Conservation (phyloP, 2,888 invertebrate species). For the Cybosia mesomella region DNA sequence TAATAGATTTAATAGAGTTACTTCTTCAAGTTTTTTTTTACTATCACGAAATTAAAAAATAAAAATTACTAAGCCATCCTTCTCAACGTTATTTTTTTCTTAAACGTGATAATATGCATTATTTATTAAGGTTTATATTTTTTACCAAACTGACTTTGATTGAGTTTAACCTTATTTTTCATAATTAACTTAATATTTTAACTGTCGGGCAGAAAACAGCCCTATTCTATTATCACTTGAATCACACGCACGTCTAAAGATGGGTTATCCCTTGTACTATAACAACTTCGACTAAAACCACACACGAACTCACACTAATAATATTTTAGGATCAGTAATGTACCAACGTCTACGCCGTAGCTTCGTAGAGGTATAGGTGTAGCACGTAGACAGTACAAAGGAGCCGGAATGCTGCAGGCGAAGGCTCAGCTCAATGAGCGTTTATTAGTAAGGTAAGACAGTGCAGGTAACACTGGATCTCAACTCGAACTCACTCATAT, state of each 20-base stretch:
- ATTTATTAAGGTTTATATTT: too few species aligned
- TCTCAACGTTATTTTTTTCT: too few species aligned
- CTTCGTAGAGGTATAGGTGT: slow-evolving; percentile 37
- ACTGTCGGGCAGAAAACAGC: too few species aligned
- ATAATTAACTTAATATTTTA: too few species aligned
- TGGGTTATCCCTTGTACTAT: not conserved
- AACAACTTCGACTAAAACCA: not conserved
- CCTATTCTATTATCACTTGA: not conserved
- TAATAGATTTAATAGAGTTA: too few species aligned
- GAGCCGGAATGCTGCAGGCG: slow-evolving; percentile 3
- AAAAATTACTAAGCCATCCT: too few species aligned
- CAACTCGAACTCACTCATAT: slow-evolving; percentile 14
- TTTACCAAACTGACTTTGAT: not conserved
- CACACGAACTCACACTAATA: not conserved
- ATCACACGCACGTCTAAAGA: not conserved
- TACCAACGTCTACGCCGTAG: slow-evolving; percentile 43
- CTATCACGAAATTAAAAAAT: too few species aligned
- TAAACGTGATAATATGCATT: too few species aligned
- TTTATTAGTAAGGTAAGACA: slow-evolving; percentile 40
- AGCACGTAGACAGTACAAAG: slow-evolving; percentile 24
- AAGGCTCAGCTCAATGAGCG: slow-evolving; percentile 36
- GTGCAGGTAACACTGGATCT: slow-evolving; percentile 21
- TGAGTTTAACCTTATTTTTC: too few species aligned
- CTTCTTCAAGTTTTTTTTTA: too few species aligned
- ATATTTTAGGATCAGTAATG: not conserved